Evolutionary conservation across 2,113 vertebrate genomes (phyloP).

Genomic region (Nettapus auritus): DNA sequence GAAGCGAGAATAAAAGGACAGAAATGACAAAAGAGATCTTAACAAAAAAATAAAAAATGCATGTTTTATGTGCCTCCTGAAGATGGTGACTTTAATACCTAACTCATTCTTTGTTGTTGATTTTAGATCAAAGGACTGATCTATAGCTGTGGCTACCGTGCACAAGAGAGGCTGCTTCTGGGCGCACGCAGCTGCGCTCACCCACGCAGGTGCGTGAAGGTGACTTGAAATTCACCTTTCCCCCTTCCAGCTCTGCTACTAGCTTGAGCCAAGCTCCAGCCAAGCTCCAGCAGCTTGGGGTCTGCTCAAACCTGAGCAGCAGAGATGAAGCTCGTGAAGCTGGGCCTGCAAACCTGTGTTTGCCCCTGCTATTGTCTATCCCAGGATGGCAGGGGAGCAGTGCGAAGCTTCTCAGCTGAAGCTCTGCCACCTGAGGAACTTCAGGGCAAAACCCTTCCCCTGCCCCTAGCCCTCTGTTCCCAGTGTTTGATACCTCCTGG

Average conservation of each 20-base stretch:
- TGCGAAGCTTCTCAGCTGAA: neutral
- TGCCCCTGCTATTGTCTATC: neutral
- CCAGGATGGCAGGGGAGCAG: neutral
- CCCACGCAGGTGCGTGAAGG: conserved; percentile 23
- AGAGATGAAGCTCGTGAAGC: neutral
- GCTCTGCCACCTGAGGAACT: neutral
- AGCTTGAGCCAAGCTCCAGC: neutral
- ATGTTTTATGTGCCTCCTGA: conserved; percentile 46
- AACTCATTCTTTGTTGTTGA: conserved; percentile 51
- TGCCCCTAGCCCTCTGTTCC: neutral
- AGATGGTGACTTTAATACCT: conserved; percentile 35
- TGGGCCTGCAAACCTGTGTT: neutral
- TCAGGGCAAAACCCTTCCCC: neutral
- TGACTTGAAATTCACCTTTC: conserved; percentile 59
- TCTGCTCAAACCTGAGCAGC: neutral
- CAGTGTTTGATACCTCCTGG: neutral
- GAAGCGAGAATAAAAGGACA: conserved; percentile 80
- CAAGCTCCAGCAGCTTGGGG: neutral
- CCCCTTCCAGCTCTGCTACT: neutral
- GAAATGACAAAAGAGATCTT: conserved; percentile 72
- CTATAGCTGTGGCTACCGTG: neutral
- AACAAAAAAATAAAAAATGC: neutral
- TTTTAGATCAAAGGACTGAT: conserved; percentile 44
- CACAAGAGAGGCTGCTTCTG: neutral
- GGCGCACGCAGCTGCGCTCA: neutral